These are phyloP conservation scores for Lepisosteus oculatus DNA, from an alignment of 2,113 vertebrate species.

Conservation along the genomic window DNA sequence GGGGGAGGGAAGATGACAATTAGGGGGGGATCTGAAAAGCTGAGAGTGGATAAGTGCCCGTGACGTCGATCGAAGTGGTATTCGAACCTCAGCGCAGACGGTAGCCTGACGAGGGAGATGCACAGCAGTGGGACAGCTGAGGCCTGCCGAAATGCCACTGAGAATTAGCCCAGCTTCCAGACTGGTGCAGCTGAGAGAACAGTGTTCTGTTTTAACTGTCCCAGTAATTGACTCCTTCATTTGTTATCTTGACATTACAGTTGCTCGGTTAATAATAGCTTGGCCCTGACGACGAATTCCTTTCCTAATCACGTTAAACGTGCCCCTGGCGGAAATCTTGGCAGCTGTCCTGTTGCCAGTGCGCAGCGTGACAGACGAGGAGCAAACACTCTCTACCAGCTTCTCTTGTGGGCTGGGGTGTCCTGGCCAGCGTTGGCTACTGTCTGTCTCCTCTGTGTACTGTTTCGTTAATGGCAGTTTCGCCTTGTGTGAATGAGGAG, in stretches of 20 bases:
- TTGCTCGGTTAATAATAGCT: conserved; percentile 45
- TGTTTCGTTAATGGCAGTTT: too few species aligned
- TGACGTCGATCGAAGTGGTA: conserved; percentile 16
- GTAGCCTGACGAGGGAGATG: background rate
- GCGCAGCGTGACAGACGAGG: conserved; percentile 6
- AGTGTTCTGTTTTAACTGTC: conserved; percentile 26
- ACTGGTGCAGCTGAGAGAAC: conserved; percentile 45
- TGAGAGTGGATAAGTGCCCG: background rate
- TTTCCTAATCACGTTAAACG: conserved; percentile 60
- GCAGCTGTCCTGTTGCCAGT: conserved; percentile 14
- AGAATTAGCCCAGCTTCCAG: conserved; percentile 16
- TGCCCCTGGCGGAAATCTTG: conserved; percentile 17
- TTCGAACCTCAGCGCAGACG: conserved; percentile 6
- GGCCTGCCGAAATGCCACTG: conserved; percentile 11
- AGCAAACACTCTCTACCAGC: conserved; percentile 14
- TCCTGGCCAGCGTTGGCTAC: background rate
- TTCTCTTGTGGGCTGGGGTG: too few species aligned
- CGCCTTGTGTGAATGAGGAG: too few species aligned
- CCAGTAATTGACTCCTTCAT: conserved; percentile 51
- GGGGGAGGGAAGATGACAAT: too few species aligned
- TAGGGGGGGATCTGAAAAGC: too few species aligned
- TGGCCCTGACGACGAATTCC: conserved; percentile 71
- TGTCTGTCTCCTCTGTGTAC: too few species aligned
- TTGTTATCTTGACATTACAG: conserved; percentile 42
- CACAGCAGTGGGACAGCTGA: conserved; percentile 14